Evolutionary conservation across 2,113 vertebrate species (phyloP), one percentile per base, ranked within the genome.

Genomic region (Pelecanus crispus): DNA sequence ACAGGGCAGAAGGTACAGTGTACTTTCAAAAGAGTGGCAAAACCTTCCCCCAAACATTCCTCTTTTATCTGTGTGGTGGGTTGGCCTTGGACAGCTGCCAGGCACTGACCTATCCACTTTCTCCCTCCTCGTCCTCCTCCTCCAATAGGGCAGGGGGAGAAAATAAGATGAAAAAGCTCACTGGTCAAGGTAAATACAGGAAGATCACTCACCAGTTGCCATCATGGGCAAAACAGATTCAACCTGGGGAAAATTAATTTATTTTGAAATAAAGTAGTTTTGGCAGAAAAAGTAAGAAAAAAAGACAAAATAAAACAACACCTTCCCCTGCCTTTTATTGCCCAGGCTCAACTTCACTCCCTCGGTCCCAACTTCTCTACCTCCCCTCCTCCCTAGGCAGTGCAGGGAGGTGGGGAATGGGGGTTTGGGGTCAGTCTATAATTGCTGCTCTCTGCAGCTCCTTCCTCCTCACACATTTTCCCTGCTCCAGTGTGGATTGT

Each of bases 381-480:
- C 11, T 59, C n/a, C 11, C 0, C 2, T 81, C 9, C 26, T 73
- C 6, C 8, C 24, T 15, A 11, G 8, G 10, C 7, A 1, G 13
- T 8, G n/a, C 4, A 72, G 18, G 15, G 24, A 52, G 5, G n/a
- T 25, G 13, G 13, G 6, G 10, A 66, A 47, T 22, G 5, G 4
- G 13, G 10, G 34, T 15, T 62, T 49, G 24, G 12, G 6, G 3
- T 67, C 6, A 38, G 19, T 42, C 21, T 20, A 6, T 58, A 45
- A 38, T 19, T 56, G 3, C 5, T 55, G 5, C 26, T 78, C 22
- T 73, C 36, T 61, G 15, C 5, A 42, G 13, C 16, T 55, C 20
- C 10, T 74, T 86, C 40, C 4, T 71, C 8, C 10, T 72, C 19
- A 50, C 10, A 8, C 4, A 17, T 28, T 72, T 83, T 8, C 8